phyloP scores from a whole-genome alignment of 1,140 invertebrate species.

The Drosophila pruinosa region DNA sequence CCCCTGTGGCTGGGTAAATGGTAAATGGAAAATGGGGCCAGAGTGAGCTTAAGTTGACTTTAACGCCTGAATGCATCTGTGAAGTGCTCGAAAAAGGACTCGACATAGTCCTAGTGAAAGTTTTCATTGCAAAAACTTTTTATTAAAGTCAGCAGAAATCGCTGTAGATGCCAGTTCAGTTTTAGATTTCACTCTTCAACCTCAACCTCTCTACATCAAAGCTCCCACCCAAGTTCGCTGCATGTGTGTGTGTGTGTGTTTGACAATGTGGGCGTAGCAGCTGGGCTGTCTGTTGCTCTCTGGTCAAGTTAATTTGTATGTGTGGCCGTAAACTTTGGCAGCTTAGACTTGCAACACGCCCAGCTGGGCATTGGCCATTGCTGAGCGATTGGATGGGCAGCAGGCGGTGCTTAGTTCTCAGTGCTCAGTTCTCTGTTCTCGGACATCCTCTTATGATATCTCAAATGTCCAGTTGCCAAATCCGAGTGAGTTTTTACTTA shows the following conservation, averaged over 20 bases:
- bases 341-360: constrained; percentile 75
- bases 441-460: constrained; percentile 57
- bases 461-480: constrained; percentile 69
- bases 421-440: constrained; percentile 5
- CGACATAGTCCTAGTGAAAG: constrained; percentile 48
- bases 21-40: constrained; percentile 21
- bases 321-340: constrained; percentile 78
- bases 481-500: constrained; percentile 27
- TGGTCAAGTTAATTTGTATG: constrained; percentile 79
- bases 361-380: constrained; percentile 43
- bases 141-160: constrained; percentile 74
- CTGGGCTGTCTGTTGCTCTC: constrained; percentile 53
- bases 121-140: constrained; percentile 65
- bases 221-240: neutral
- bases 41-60: constrained; percentile 73
- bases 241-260: constrained; percentile 31
- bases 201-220: neutral
- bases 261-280: constrained; percentile 71
- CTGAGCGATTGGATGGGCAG: constrained; percentile 27
- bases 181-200: constrained; percentile 35
- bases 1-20: constrained; percentile 18
- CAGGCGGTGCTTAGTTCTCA: constrained; percentile 3
- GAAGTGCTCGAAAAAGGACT: constrained; percentile 36
- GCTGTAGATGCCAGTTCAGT: constrained; percentile 32
- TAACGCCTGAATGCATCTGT: constrained; percentile 75